Conservation (phyloP, 2,888 invertebrate genomes). For the Julus scanicus region DNA sequence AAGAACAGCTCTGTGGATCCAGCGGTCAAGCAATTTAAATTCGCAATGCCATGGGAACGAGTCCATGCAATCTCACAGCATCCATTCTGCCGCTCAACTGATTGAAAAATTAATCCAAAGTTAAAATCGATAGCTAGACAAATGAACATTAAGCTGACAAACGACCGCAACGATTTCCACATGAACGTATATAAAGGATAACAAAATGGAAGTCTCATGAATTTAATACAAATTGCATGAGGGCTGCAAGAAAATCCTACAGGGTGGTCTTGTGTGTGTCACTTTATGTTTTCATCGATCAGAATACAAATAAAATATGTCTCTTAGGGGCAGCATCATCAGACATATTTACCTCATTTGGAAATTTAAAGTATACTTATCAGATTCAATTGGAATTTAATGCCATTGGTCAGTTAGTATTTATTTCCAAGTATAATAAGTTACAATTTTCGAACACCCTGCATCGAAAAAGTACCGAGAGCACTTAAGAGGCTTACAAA, state of each 20-base stretch:
- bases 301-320: too few species aligned
- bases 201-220: background rate
- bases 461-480: too few species aligned
- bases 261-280: background rate
- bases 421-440: too few species aligned
- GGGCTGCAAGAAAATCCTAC: background rate
- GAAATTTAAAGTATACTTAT: too few species aligned
- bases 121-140: background rate
- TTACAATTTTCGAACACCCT: too few species aligned
- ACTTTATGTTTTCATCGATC: too few species aligned
- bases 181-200: background rate
- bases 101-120: conserved; percentile 18
- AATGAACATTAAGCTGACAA: background rate
- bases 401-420: too few species aligned
- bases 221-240: background rate
- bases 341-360: too few species aligned
- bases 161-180: background rate
- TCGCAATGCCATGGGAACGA: background rate
- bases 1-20: background rate
- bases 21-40: background rate
- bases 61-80: background rate
- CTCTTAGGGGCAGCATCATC: too few species aligned
- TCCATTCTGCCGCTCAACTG: background rate
- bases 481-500: too few species aligned
- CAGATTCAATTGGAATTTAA: too few species aligned